These are phyloP conservation scores for Nemurella pictetii DNA, from an alignment of 2,888 invertebrate species.

Conservation along the genomic window DNA sequence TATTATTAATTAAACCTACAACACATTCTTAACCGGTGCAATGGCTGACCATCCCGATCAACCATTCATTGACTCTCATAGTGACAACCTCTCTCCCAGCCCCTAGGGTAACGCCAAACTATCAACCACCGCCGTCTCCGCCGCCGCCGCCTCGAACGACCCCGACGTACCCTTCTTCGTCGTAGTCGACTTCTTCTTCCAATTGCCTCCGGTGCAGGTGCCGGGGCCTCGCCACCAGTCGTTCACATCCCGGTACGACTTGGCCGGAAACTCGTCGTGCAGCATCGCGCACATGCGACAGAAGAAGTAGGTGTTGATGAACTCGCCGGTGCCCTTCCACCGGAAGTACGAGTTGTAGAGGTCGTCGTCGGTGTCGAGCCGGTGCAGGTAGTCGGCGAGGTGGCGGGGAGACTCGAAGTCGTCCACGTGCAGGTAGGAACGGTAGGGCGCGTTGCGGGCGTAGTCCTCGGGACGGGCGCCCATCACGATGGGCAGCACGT, in stretches of 20 bases:
- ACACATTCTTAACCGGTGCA: not conserved
- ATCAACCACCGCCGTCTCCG: not conserved
- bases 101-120: not conserved
- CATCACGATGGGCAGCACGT: conserved; percentile 93
- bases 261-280: conserved; percentile 65
- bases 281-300: conserved; percentile 86
- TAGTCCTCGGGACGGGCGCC: conserved; percentile 93
- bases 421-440: conserved; percentile 94
- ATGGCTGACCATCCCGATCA: not conserved
- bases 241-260: conserved; percentile 80
- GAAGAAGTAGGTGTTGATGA: conserved; percentile 95
- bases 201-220: conserved; percentile 75
- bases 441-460: conserved; percentile 81
- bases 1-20: not conserved
- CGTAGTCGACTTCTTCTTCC: conserved; percentile 55
- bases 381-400: conserved; percentile 82
- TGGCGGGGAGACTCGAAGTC: conserved; percentile 88
- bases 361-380: conserved; percentile 83
- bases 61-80: not conserved
- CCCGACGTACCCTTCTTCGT: not conserved
- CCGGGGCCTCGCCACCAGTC: conserved; percentile 89
- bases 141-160: not conserved
- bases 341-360: conserved; percentile 93
- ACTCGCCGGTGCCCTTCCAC: conserved; percentile 93
- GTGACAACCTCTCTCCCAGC: not conserved